Percentiles rank a stretch among this genome's conserved stretches.
These are phyloP conservation scores for Rhagologus leucostigma DNA, from an alignment of 2,113 vertebrate species.

Conservation along the genomic window DNA sequence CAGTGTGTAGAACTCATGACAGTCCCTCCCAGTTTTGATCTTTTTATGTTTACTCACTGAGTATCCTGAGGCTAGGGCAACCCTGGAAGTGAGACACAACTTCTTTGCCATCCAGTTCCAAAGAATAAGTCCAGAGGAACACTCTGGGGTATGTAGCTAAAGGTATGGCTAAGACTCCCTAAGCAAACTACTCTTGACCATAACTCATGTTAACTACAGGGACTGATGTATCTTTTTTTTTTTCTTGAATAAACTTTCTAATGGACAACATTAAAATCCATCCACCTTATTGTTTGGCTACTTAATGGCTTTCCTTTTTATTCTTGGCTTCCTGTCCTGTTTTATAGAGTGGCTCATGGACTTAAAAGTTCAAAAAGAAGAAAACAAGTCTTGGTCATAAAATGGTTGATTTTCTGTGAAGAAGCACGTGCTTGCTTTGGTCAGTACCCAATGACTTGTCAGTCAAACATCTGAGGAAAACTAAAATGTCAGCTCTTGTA, in stretches of 20 bases:
- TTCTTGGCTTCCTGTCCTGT: not conserved
- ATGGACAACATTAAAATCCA: not conserved
- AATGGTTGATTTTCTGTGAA: not conserved
- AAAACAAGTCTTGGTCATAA: not conserved
- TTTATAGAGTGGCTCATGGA: not conserved
- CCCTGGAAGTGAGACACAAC: not conserved
- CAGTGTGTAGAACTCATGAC: not conserved
- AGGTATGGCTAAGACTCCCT: not conserved
- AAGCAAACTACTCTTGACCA: not conserved
- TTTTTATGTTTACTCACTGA: not conserved
- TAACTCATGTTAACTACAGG: not conserved
- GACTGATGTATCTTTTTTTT: not conserved
- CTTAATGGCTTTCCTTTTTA: not conserved
- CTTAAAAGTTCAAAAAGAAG: not conserved
- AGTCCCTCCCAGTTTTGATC: not conserved
- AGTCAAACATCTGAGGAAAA: conserved; percentile 3
- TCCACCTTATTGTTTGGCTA: not conserved
- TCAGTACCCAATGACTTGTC: not conserved
- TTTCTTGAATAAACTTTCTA: not conserved
- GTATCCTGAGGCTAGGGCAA: not conserved
- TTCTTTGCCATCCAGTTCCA: not conserved
- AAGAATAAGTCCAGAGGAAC: not conserved
- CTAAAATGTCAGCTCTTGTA: conserved; percentile 13
- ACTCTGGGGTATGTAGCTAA: not conserved
- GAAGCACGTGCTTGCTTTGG: not conserved